phyloP scores from a whole-genome alignment of 2,888 invertebrate genomes.

The Petrolisthes cinctipes region DNA sequence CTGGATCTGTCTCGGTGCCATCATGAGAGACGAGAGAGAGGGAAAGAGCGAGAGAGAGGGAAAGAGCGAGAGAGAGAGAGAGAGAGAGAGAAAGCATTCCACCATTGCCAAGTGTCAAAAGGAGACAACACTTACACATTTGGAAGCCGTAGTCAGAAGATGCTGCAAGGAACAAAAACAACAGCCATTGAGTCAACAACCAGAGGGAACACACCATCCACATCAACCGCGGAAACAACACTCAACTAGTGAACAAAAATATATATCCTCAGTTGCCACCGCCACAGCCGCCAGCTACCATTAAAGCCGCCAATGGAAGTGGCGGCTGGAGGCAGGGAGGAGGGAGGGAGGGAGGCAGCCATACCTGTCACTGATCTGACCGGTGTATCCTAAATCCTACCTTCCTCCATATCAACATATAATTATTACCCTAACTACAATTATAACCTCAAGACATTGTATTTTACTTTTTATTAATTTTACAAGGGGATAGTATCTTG shows the following conservation, averaged over 20 bases:
- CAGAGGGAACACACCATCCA: constrained; percentile 53
- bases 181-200: constrained; percentile 62
- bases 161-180: constrained; percentile 66
- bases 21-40: constrained; percentile 28
- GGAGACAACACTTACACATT: constrained; percentile 66
- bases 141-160: constrained; percentile 66
- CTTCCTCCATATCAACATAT: too few species aligned
- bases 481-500: too few species aligned
- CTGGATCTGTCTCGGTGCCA: constrained; percentile 58
- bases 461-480: too few species aligned
- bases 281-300: background rate
- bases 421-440: too few species aligned
- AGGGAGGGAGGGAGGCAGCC: background rate
- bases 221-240: constrained; percentile 15
- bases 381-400: too few species aligned
- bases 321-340: constrained; percentile 2
- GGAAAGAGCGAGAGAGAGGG: background rate
- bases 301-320: constrained; percentile 4
- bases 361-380: too few species aligned
- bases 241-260: constrained; percentile 24
- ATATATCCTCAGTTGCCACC: constrained; percentile 17
- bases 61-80: background rate
- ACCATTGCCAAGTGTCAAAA: constrained; percentile 64
- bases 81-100: constrained; percentile 44
- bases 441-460: too few species aligned